Evolutionary conservation across 37 sponge, comb jelly and placozoan genomes (phyloP), one percentile per base, ranked within the genome.

Genomic region (Oscarella lobularis): DNA sequence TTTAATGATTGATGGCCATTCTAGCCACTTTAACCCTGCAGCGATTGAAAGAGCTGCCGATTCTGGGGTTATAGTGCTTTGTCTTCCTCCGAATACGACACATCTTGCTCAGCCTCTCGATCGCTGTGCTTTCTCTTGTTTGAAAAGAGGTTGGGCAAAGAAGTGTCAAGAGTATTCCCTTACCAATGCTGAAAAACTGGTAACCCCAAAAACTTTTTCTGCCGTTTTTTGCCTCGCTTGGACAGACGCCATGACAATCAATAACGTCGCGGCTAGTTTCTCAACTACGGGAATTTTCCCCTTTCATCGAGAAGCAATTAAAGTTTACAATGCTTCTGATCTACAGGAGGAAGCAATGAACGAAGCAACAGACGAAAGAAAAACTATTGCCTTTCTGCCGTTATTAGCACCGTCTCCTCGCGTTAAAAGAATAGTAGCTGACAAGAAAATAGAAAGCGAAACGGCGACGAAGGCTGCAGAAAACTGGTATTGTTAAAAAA

Each of bases 91-190:
- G 0, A 40, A 89, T 66, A 85, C 86, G 2, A 85, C 85, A 3
- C 89, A 89, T 38, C 6, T 85, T 0, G 48, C 73, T 20, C 89
- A 89, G 66, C 89, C 89, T 1, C 74, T 89, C 2, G 89, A 89
- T 65, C 78, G 76, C 14, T 72, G 80, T 0, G 9, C 33, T 27
- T 89, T 89, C 76, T 74, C 76, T 0, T 73, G 80, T 1, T 66
- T 89, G 0, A 88, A 88, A 38, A 29, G 0, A 0, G 31, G 6
- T 32, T 87, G 88, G 88, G 1, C 40, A 29, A 0, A 73, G 29
- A 79, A 66, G n/a, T 83, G 84, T 35, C 78, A 77, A 0, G 0
- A 72, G 2, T 83, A 40, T 39, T 31, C 30, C 0, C 30, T 6
- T 0, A 66, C 39, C 2, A 80, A 83, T 36, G 81, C 84, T 0